phyloP scores from a whole-genome alignment of 1,140 invertebrate genomes.

The Lasioglossum albipes region DNA sequence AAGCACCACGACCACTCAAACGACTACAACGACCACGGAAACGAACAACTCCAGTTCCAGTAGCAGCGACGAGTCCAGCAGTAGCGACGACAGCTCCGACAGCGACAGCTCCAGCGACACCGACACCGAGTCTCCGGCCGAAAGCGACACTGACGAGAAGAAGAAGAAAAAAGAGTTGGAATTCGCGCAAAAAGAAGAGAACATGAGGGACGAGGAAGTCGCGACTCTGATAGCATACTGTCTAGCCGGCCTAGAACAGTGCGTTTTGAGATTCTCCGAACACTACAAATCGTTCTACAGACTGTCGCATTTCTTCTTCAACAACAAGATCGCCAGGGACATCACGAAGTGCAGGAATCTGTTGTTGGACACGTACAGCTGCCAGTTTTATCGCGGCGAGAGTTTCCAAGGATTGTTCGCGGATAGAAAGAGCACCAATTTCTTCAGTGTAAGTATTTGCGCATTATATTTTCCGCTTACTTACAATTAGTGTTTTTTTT shows the following conservation, averaged over 20 bases:
- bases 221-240: slow-evolving; percentile 81
- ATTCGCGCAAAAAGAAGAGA: slow-evolving; percentile 72
- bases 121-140: slow-evolving; percentile 73
- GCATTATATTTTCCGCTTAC: slow-evolving; percentile 12
- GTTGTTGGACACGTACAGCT: slow-evolving; percentile 85
- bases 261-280: slow-evolving; percentile 90
- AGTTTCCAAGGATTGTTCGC: slow-evolving; percentile 90
- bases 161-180: slow-evolving; percentile 68
- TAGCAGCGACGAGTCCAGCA: slow-evolving; percentile 75
- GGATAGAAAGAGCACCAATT: slow-evolving; percentile 91
- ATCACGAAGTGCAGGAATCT: slow-evolving; percentile 86
- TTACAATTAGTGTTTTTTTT: no score
- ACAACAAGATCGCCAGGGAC: slow-evolving; percentile 85
- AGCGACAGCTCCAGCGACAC: slow-evolving; percentile 74
- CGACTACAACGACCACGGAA: slow-evolving; percentile 74
- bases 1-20: slow-evolving; percentile 75
- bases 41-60: slow-evolving; percentile 77
- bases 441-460: slow-evolving; percentile 92
- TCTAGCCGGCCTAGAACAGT: slow-evolving; percentile 90
- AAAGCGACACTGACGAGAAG: slow-evolving; percentile 74
- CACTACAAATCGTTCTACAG: slow-evolving; percentile 97
- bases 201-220: slow-evolving; percentile 73
- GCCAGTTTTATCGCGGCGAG: slow-evolving; percentile 81
- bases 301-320: slow-evolving; percentile 90
- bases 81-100: slow-evolving; percentile 75